Conservation (phyloP, 2,797 vertebrate species). For the Benthosema pterotum region DNA sequence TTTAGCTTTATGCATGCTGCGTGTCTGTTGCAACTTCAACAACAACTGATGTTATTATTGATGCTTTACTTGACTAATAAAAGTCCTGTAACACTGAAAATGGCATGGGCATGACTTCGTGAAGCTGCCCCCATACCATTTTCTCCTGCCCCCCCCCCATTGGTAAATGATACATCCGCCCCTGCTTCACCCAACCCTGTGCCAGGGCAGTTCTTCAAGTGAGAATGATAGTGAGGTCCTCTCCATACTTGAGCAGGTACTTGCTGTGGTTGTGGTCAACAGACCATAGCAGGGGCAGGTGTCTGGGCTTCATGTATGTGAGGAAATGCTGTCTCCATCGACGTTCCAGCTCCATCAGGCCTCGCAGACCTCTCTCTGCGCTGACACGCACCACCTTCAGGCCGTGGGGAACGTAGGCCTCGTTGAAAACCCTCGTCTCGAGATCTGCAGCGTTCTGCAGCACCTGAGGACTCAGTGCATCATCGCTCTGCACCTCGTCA, state of each 20-base stretch:
- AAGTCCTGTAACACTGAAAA: too few relatives aligned
- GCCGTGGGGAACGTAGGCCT: slow-evolving; percentile 91
- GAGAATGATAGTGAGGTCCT: slow-evolving; percentile 85
- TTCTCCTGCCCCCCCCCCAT: too few relatives aligned
- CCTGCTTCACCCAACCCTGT: too few relatives aligned
- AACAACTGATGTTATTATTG: too few relatives aligned
- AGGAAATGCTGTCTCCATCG: slow-evolving; percentile 97
- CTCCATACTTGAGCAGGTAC: slow-evolving; percentile 91
- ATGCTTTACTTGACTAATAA: too few relatives aligned
- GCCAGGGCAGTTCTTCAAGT: slow-evolving; percentile 51
- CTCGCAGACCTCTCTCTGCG: slow-evolving; percentile 82
- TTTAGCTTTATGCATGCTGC: too few relatives aligned
- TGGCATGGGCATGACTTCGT: too few relatives aligned
- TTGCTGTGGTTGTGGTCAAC: slow-evolving; percentile 94
- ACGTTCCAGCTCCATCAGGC: slow-evolving; percentile 92
- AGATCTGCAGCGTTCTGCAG: slow-evolving; percentile 86
- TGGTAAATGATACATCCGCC: neutral
- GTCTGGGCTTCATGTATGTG: slow-evolving; percentile 87
- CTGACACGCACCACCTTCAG: slow-evolving; percentile 91
- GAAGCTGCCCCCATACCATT: too few relatives aligned
- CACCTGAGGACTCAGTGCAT: slow-evolving; percentile 72
- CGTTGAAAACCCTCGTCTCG: slow-evolving; percentile 94
- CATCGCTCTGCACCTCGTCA: too few relatives aligned
- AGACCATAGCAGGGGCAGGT: slow-evolving; percentile 93
- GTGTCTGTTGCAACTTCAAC: too few relatives aligned